A percentile compares a stretch with the other conserved stretches of the same genome.
Evolutionary conservation across 2,888 invertebrate genomes (phyloP).

Genomic region (Allygus modestus): DNA sequence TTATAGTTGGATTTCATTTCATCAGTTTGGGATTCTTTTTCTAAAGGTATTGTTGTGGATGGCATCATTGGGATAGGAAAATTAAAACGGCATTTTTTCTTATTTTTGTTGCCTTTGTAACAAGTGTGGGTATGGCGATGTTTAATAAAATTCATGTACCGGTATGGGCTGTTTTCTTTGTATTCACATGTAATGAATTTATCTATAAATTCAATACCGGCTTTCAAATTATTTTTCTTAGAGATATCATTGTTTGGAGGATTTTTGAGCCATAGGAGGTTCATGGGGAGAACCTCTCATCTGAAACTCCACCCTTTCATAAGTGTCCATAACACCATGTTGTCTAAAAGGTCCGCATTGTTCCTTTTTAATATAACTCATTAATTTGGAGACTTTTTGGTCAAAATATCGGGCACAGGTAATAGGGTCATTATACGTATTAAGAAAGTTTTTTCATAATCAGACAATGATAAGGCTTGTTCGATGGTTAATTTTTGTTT

Average conservation of each 20-base stretch:
- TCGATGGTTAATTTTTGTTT: constrained; percentile 11
- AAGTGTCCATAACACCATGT: neutral
- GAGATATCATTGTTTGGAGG: neutral
- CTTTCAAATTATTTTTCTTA: neutral
- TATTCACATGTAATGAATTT: constrained; percentile 19
- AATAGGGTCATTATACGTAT: constrained; percentile 20
- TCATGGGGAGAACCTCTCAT: neutral
- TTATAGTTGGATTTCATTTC: neutral
- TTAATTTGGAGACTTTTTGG: neutral
- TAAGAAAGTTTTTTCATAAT: constrained; percentile 39
- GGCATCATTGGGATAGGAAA: constrained; percentile 22
- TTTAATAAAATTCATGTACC: constrained; percentile 8
- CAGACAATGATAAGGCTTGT: constrained; percentile 22
- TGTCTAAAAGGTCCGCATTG: neutral
- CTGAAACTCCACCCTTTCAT: constrained; percentile 18
- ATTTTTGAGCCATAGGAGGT: neutral
- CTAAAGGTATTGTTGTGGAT: neutral
- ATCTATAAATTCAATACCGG: constrained; percentile 9
- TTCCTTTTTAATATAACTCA: constrained; percentile 10
- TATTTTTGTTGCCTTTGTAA: constrained; percentile 20
- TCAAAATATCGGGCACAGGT: neutral
- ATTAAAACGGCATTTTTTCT: constrained; percentile 18
- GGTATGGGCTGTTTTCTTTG: neutral
- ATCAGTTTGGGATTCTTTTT: constrained; percentile 9
- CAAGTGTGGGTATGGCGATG: constrained; percentile 10